These are phyloP conservation scores for Eulemur albifrons DNA, from an alignment of 2,797 vertebrate genomes.

Conservation along the genomic window DNA sequence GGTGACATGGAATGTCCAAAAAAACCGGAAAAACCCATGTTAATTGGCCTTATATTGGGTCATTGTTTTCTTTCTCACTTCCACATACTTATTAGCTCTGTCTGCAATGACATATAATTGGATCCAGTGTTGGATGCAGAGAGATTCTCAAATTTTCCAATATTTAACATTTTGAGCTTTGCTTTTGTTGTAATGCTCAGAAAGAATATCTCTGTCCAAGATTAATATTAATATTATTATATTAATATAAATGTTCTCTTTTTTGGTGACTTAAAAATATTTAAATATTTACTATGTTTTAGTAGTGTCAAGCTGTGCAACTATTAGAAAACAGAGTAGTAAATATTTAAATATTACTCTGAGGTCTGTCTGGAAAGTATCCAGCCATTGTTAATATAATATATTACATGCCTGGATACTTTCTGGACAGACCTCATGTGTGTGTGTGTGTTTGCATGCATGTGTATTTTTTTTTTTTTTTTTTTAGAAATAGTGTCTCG, in stretches of 20 bases:
- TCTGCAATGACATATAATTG: not conserved
- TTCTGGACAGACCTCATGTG: no score
- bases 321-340: no score
- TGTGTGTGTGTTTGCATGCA: no score
- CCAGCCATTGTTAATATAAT: no score
- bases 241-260: not conserved
- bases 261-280: not conserved
- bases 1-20: not conserved
- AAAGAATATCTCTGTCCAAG: not conserved
- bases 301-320: no score
- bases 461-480: no score
- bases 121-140: not conserved
- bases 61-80: not conserved
- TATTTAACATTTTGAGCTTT: not conserved
- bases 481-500: no score
- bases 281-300: not conserved
- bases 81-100: not conserved
- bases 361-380: no score
- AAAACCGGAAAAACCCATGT: no score
- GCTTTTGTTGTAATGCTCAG: not conserved
- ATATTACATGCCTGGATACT: no score
- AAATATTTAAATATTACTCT: no score
- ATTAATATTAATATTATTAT: not conserved
- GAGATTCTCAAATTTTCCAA: not conserved
- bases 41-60: not conserved